Base-by-base conservation (phyloP, 2,113 vertebrate species). In the Oncorhynchus nerka region DNA sequence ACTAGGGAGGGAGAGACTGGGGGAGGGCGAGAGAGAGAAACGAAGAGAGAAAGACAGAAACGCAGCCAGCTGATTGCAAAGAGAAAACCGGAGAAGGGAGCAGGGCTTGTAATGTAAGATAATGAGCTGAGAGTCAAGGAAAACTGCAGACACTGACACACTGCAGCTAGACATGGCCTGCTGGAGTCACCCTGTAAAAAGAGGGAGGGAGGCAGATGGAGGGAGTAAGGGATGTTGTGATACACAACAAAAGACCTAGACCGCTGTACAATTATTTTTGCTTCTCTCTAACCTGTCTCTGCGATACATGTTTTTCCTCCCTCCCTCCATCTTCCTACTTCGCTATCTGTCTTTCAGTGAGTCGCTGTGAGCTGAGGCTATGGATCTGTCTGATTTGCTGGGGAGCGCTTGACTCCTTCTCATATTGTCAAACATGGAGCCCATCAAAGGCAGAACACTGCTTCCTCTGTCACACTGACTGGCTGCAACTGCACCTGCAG, bases 391-490 rank as follows among this genome's bases (percentile, higher is more conserved):
- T 32, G 28, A 75, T 68, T 75, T 48, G 59, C 66, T 68, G 77
- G 61, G 69, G 24, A 62, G 39, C 20, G 45, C 68, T 71, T 39
- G 34, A 19, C 26, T 77, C 68, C 61, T 69, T 49, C 59, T 78
- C 59, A 61, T 61, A n/a, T 22, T 61, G 80, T 75, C 73, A 75
- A 72, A 79, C 80, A 79, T 1, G 2, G 26, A 72, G 74, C 32
- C 70, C 28, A 75, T 75, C 76, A 82, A 75, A 75, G 57, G 26
- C 80, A 49, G 75, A 70, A 68, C 32, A 65, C 48, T 59, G n/a
- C 68, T 64, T 22, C 22, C 20, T 64, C 61, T 64, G 20, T 64
- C n/a, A 64, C 61, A 24, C 22, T n/a, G n/a, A 51, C 49, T 51
- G 49, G 15, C 61, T 32, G 20, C 75, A 32, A 13, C 19, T 4